Evolutionary conservation across 2,113 vertebrate species (phyloP), one percentile per base, ranked within the genome.

Genomic region (Pterocles gutturalis): DNA sequence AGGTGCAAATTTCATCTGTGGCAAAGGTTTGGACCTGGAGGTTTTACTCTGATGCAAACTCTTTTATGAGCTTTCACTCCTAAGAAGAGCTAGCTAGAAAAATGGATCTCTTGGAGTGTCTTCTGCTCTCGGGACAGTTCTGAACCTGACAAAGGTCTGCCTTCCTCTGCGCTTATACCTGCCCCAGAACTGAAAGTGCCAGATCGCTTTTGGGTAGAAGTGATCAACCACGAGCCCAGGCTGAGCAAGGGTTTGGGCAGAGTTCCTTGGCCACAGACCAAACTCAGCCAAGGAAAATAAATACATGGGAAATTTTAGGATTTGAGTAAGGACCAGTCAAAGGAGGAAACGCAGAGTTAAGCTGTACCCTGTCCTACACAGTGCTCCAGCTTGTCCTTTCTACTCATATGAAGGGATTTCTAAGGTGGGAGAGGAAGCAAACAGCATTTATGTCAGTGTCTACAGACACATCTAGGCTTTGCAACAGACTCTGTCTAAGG

Each of bases 281-380:
- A 60, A 76, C 34, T 66, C 16, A 76, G 2, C 1, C 31, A 34
- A 58, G 60, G 26, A 21, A 86, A 89, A 84, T 7, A 60, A 62
- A 29, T 13, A 19, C 0, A 0, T 19, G 24, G 29, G 18, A 36
- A 13, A 33, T 8, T 15, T 45, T 12, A 67, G 43, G 51, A 58
- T 22, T 34, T 41, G 12, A 70, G 34, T 10, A 48, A 48, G 31
- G 36, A 3, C 11, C 0, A 2, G 18, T 5, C 60, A 66, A 29
- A 73, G 31, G 36, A 58, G 22, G 24, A 57, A 87, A 49, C 1
- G 3, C 49, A 62, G 60, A 83, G 43, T 17, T 36, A 38, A 73
- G 49, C 24, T 78, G 51, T n/a, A 7, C 11, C 12, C 13, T 14
- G 36, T 18, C 36, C 46, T 24, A 14, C 46, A 26, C 13, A 33